Percentiles rank a stretch among this genome's conserved stretches.
phyloP scores from a whole-genome alignment of 2,888 invertebrate species.

The Trachelus iudaicus region DNA sequence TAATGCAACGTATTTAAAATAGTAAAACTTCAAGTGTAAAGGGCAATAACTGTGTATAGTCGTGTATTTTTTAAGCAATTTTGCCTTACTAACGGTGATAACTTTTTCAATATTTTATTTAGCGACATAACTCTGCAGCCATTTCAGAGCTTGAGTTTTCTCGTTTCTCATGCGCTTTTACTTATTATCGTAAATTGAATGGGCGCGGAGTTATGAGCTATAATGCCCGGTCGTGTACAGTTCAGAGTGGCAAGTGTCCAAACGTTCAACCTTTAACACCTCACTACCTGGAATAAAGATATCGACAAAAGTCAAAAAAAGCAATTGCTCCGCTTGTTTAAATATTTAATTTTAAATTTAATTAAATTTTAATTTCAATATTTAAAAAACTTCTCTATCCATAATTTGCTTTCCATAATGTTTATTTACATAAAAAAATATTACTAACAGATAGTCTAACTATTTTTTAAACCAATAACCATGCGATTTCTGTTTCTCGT shows the following conservation, averaged over 20 bases:
- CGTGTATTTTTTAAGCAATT: not conserved
- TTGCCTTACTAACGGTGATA: not conserved
- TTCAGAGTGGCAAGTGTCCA: not conserved
- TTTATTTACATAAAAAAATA: too few species aligned
- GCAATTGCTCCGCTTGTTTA: too few species aligned
- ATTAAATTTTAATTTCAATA: too few species aligned
- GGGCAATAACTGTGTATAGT: not conserved
- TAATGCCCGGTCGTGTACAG: not conserved
- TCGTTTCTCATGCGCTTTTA: not conserved
- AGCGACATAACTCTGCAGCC: not conserved
- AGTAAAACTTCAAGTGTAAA: too few species aligned
- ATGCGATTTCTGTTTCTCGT: too few species aligned
- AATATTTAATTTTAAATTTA: too few species aligned
- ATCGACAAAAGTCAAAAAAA: too few species aligned
- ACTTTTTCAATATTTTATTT: not conserved
- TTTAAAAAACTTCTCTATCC: too few species aligned
- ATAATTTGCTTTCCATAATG: not conserved
- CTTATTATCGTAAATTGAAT: not conserved
- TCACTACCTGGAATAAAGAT: not conserved
- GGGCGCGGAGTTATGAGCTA: not conserved
- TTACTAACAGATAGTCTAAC: too few species aligned
- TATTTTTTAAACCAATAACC: too few species aligned
- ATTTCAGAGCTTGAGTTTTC: not conserved
- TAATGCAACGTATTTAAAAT: too few species aligned
- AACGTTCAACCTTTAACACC: not conserved